These are phyloP conservation scores for Callopanchax toddi DNA, from an alignment of 2,113 vertebrate species.

Conservation along the genomic window DNA sequence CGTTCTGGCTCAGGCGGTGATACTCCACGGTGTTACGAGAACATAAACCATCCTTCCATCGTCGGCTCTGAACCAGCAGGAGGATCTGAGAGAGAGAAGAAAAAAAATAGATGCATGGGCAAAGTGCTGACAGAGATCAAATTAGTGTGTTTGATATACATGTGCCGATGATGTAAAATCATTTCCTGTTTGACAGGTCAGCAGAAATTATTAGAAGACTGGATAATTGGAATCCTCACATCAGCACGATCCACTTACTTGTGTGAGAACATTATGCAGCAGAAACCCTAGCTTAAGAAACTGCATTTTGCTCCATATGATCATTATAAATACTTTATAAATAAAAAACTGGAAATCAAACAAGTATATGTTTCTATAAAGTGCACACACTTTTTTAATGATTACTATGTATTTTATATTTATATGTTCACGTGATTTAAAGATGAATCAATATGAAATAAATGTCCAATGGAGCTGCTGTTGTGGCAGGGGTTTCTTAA, in stretches of 20 bases:
- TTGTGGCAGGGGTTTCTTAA: too few species aligned
- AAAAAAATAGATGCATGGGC: too few species aligned
- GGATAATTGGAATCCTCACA: slow-evolving; percentile 3
- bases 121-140: slow-evolving; percentile 1
- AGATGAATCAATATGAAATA: too few species aligned
- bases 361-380: too few species aligned
- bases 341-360: too few species aligned
- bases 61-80: slow-evolving; percentile 88
- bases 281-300: neutral
- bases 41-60: slow-evolving; percentile 92
- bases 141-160: slow-evolving; percentile 9
- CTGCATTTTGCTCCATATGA: neutral
- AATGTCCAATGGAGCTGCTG: too few species aligned
- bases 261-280: neutral
- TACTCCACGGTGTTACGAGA: slow-evolving; percentile 90
- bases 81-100: slow-evolving; percentile 81
- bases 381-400: too few species aligned
- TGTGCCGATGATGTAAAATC: slow-evolving; percentile 20
- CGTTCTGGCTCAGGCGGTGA: slow-evolving; percentile 93
- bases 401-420: too few species aligned
- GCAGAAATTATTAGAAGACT: slow-evolving; percentile 18
- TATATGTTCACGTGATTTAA: too few species aligned
- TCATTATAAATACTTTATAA: too few species aligned
- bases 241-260: neutral
- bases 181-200: neutral